phyloP scores from a whole-genome alignment of 2,113 vertebrate species.

The Cynocephalus volans region DNA sequence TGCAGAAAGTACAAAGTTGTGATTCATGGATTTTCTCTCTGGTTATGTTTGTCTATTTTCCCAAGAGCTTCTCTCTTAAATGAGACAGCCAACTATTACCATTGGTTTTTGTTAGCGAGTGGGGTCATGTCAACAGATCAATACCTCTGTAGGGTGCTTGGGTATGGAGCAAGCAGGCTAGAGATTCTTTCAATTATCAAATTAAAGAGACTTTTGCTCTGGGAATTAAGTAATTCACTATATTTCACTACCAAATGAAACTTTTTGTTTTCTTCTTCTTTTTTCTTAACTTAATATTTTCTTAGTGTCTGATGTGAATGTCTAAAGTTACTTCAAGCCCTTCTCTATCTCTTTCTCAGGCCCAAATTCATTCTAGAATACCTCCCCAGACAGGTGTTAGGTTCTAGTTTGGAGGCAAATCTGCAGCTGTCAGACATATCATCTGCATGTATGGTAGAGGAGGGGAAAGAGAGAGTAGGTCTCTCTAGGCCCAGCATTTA shows the following conservation, averaged over 20 bases:
- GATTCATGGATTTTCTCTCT: background rate
- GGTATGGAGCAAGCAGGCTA: background rate
- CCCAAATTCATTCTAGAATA: conserved; percentile 48
- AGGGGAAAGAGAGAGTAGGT: background rate
- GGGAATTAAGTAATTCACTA: conserved; percentile 20
- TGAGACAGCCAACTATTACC: background rate
- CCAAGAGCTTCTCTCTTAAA: background rate
- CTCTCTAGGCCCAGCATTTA: background rate
- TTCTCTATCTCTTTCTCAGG: background rate
- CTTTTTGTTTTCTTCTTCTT: background rate
- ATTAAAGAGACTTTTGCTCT: background rate
- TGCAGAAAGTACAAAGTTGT: background rate
- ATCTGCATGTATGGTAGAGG: background rate
- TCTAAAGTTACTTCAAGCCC: conserved; percentile 15
- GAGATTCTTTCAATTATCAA: background rate
- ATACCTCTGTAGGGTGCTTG: background rate
- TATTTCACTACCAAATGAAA: background rate
- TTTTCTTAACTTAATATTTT: background rate
- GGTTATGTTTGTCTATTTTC: background rate
- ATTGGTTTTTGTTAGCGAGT: background rate
- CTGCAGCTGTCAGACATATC: background rate
- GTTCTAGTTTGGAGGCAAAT: background rate
- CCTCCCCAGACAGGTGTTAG: background rate
- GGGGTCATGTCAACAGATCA: background rate
- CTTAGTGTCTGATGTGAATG: background rate